These are phyloP conservation scores for Narcine bancroftii DNA, from an alignment of 2,113 vertebrate species.

Conservation along the genomic window DNA sequence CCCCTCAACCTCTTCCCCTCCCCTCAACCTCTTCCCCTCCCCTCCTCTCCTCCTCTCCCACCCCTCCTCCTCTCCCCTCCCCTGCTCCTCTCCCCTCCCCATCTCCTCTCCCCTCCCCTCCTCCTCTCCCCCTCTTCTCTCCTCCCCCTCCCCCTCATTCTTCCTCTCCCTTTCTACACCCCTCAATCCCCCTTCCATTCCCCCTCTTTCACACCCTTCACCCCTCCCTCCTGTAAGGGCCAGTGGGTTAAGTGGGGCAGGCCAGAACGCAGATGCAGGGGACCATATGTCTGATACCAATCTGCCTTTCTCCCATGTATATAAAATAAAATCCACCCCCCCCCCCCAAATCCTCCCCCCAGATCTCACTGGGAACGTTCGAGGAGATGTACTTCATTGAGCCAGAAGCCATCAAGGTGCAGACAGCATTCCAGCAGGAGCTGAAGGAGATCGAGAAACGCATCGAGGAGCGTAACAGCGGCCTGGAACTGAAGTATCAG, in stretches of 20 bases:
- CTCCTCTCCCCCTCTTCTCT: no score
- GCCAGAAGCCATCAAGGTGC: slow-evolving; percentile 43
- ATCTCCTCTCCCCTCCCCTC: no score
- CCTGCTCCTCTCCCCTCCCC: no score
- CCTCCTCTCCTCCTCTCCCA: no score
- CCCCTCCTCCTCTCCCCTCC: no score
- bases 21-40: no score
- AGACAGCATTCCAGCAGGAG: slow-evolving; percentile 47
- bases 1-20: no score
- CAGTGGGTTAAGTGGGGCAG: neutral
- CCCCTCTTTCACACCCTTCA: no score
- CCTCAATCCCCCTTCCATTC: no score
- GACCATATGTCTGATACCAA: neutral
- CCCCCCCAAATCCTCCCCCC: neutral
- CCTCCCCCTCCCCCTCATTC: no score
- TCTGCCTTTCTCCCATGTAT: neutral
- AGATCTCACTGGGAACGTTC: slow-evolving; percentile 55
- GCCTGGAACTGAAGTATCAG: slow-evolving; percentile 50
- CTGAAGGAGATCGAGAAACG: slow-evolving; percentile 49
- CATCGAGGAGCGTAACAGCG: slow-evolving; percentile 51
- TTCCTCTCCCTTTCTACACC: no score
- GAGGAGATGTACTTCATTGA: slow-evolving; percentile 54
- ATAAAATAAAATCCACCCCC: neutral
- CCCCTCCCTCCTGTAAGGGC: no score
- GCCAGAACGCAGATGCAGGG: neutral